Evolutionary conservation across 2,888 invertebrate species (phyloP), one percentile per base, ranked within the genome.

Genomic region (Campoletis raptor): DNA sequence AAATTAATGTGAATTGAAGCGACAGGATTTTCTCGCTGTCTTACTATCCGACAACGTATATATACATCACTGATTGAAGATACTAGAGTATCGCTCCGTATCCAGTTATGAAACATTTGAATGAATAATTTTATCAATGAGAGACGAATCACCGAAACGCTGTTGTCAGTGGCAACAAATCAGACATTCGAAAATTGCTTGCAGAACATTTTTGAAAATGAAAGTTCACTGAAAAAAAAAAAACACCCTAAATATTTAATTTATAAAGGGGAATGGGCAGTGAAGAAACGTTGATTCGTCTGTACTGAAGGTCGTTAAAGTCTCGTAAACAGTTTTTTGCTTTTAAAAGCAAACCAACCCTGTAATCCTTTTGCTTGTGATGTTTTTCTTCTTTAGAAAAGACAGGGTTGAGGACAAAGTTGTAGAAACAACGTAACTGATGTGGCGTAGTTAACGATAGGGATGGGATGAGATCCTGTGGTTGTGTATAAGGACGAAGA

Each of bases 1-100:
- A 85, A 90, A 90, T 91, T 89, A 90, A 89, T 83, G 78, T 64
- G 77, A 87, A 76, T 81, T 72, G 80, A 52, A 73, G 77, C 54
- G 52, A 61, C 42, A 42, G 12, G 48, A 48, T 78, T 40, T 69
- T 77, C 30, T 48, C 61, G 57, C n/a, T 36, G 77, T 24, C 66
- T 18, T 21, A 12, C 30, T 45, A 70, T 69, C 70, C 72, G 12
- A 48, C 9, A 48, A 24, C 73, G 36, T 78, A 9, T 61, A 61
- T 78, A 9, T 61, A 61, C 30, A 64, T 61, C n/a, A 30, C 18
- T 36, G 57, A 61, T 74, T 64, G 45, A 80, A 70, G 30, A 64
- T 30, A 66, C 61, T 36, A 15, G 18, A 42, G 69, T 2, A 69
- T 30, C 37, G 21, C 69, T 67, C 12, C 67, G 21, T 37, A 42